A percentile compares a stretch with the other conserved stretches of the same genome.
phyloP scores from a whole-genome alignment of 2,888 invertebrate genomes.

The Dendrolimus pini region DNA sequence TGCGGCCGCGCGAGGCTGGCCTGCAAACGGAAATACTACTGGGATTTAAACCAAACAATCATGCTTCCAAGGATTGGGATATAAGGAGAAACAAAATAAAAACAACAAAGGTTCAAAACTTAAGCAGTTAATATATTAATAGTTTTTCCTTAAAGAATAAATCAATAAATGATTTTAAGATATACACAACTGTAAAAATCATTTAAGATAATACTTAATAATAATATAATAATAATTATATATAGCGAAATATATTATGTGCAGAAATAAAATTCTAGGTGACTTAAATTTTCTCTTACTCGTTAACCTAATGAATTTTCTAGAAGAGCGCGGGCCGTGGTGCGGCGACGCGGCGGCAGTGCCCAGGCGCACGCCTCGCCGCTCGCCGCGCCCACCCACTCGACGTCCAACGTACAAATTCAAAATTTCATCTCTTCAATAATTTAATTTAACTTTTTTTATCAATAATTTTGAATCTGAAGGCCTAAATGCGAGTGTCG shows the following conservation, averaged over 20 bases:
- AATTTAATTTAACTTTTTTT: slow-evolving; percentile 69
- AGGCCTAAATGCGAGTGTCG: slow-evolving; percentile 82
- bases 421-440: slow-evolving; percentile 50
- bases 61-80: slow-evolving; percentile 52
- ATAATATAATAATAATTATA: slow-evolving; percentile 76
- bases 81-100: slow-evolving; percentile 56
- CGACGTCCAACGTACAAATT: slow-evolving; percentile 69
- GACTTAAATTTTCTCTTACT: slow-evolving; percentile 76
- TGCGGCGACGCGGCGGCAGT: slow-evolving; percentile 17
- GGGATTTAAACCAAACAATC: slow-evolving; percentile 40
- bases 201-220: slow-evolving; percentile 76
- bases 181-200: slow-evolving; percentile 77
- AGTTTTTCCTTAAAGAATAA: slow-evolving; percentile 73
- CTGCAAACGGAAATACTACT: slow-evolving; percentile 39
- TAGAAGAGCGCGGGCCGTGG: slow-evolving; percentile 57
- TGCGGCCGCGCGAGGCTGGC: slow-evolving; percentile 45
- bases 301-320: slow-evolving; percentile 74
- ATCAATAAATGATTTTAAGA: slow-evolving; percentile 76
- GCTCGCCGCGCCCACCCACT: slow-evolving; percentile 32
- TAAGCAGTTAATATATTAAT: slow-evolving; percentile 77
- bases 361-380: slow-evolving; percentile 5
- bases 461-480: slow-evolving; percentile 80
- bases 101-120: slow-evolving; percentile 72
- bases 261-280: slow-evolving; percentile 77
- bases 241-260: slow-evolving; percentile 78